Evolutionary conservation across 1,140 invertebrate species (phyloP).

Genomic region (Polypedilum pembai): DNA sequence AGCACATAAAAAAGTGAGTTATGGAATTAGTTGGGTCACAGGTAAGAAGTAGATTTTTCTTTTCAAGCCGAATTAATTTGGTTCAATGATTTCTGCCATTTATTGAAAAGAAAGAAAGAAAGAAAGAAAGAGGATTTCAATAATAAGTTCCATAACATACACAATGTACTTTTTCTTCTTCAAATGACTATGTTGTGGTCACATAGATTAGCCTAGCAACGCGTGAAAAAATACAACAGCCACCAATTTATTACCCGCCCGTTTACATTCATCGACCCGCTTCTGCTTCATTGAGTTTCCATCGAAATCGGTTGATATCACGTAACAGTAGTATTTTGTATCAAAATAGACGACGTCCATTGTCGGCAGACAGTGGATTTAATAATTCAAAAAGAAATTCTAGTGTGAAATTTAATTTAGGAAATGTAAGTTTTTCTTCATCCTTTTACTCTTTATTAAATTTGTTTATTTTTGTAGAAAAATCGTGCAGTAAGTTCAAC

Average conservation of each 20-base stretch:
- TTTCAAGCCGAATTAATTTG: background rate
- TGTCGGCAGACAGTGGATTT: conserved; percentile 17
- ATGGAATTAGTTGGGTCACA: conserved; percentile 31
- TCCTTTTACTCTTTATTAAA: background rate
- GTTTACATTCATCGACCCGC: conserved; percentile 11
- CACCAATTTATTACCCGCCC: conserved; percentile 30
- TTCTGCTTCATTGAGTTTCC: background rate
- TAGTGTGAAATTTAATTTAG: conserved; percentile 27
- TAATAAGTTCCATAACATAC: background rate
- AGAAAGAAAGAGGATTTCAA: background rate
- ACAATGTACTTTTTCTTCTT: conserved; percentile 22
- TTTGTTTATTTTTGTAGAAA: conserved; percentile 22
- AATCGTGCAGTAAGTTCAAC: conserved; percentile 35
- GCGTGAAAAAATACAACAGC: conserved; percentile 26
- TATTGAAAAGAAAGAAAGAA: background rate
- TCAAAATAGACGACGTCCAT: conserved; percentile 16
- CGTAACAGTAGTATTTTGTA: conserved; percentile 4
- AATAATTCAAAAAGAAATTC: conserved; percentile 27
- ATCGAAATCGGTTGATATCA: conserved; percentile 19
- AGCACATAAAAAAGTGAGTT: conserved; percentile 4
- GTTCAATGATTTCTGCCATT: background rate
- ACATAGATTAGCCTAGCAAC: conserved; percentile 31
- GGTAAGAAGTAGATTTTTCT: background rate
- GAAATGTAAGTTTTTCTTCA: background rate
- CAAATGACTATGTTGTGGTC: conserved; percentile 22